Conservation (phyloP, 2,113 vertebrate genomes). For the Otus sunia region DNA sequence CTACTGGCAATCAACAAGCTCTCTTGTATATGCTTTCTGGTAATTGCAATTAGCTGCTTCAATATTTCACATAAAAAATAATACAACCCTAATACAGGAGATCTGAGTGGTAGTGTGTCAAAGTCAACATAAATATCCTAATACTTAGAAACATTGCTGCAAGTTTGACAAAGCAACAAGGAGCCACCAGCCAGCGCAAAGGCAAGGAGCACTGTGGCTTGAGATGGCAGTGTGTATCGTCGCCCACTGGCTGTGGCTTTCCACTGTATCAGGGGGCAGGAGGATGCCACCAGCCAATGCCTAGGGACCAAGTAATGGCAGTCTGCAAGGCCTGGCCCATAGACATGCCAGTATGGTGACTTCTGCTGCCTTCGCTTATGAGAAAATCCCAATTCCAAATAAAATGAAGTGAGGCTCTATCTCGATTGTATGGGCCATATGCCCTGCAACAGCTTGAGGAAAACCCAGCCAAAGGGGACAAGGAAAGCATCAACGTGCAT, state of each 20-base stretch:
- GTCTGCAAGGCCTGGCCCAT: not conserved
- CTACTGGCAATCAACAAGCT: constrained; percentile 26
- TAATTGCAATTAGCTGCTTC: constrained; percentile 41
- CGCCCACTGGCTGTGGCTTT: accelerated
- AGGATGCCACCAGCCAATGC: accelerated
- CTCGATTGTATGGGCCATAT: not conserved
- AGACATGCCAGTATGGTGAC: not conserved
- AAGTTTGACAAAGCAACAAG: not conserved
- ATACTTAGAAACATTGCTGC: not conserved
- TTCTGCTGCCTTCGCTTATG: not conserved
- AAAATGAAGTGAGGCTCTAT: not conserved
- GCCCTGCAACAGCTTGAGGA: not conserved
- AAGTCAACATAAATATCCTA: not conserved
- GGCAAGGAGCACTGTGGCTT: accelerated
- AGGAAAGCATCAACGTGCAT: not conserved
- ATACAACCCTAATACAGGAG: not conserved
- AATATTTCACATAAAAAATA: constrained; percentile 20
- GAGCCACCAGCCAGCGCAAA: not conserved
- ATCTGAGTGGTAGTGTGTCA: constrained; percentile 2
- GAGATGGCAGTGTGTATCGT: accelerated
- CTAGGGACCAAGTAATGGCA: not conserved
- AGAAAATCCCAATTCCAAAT: not conserved
- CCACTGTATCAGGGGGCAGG: accelerated
- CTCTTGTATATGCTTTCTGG: constrained; percentile 43
- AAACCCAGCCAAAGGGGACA: not conserved